Evolutionary conservation across 2,113 vertebrate genomes (phyloP).

Genomic region (Morone saxatilis): DNA sequence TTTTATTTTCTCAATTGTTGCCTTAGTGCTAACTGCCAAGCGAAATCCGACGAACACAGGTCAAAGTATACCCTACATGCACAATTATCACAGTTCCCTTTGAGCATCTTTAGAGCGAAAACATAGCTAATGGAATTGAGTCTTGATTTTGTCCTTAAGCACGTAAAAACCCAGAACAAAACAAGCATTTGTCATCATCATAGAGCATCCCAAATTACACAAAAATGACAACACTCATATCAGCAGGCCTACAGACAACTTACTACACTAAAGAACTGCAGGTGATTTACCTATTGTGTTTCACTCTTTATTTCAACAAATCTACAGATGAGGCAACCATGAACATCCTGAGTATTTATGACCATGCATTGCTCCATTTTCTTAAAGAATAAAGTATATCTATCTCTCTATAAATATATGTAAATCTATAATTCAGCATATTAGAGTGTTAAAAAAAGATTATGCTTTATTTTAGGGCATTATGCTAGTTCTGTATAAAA

Average conservation of each 20-base stretch:
- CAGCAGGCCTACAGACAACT: background rate
- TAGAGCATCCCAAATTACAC: background rate
- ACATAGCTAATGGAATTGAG: background rate
- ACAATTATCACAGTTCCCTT: background rate
- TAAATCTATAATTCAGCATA: constrained; percentile 78
- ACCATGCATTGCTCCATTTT: constrained; percentile 62
- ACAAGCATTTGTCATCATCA: background rate
- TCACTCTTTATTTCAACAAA: constrained; percentile 9
- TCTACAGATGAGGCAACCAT: constrained; percentile 27
- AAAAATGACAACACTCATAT: background rate
- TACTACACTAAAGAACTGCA: background rate
- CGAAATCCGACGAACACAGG: constrained; percentile 44
- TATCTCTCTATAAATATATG: constrained; percentile 70
- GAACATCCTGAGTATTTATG: constrained; percentile 49
- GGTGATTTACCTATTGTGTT: background rate
- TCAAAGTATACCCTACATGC: constrained; percentile 2
- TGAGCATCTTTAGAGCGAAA: background rate
- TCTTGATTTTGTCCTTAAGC: constrained; percentile 2
- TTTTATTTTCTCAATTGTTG: constrained; percentile 49
- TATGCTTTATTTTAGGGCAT: constrained; percentile 85
- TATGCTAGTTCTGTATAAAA: constrained; percentile 74
- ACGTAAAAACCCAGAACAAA: constrained; percentile 1
- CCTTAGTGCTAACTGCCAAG: constrained; percentile 79
- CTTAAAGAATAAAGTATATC: constrained; percentile 56
- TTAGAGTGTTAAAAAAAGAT: constrained; percentile 80